These are phyloP conservation scores for Spodoptera frugiperda DNA, from an alignment of 1,140 invertebrate genomes.

Conservation along the genomic window DNA sequence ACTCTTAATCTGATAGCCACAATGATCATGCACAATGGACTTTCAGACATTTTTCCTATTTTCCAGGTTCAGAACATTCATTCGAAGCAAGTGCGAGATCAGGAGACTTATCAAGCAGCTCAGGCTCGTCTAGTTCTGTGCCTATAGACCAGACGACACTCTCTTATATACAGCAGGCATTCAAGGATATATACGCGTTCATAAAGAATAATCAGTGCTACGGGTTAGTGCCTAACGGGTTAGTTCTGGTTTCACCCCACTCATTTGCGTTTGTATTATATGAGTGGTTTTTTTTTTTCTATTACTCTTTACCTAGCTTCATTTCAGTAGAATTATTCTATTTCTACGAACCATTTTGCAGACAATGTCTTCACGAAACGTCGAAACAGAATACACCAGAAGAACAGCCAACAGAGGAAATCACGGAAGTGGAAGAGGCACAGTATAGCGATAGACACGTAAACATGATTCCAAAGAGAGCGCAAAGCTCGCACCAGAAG, in stretches of 20 bases:
- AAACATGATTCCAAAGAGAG: constrained; percentile 71
- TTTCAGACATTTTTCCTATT: background rate
- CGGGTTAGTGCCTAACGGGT: constrained; percentile 60
- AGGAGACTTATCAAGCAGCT: constrained; percentile 70
- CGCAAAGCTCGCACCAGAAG: constrained; percentile 74
- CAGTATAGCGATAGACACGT: constrained; percentile 46
- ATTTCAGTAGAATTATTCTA: background rate
- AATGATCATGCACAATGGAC: background rate
- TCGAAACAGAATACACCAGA: constrained; percentile 37
- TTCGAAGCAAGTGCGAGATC: constrained; percentile 72
- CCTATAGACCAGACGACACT: constrained; percentile 80
- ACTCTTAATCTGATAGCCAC: no score
- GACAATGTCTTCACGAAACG: constrained; percentile 58
- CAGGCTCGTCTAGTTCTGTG: constrained; percentile 71
- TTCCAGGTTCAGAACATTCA: constrained; percentile 77
- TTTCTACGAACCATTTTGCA: constrained; percentile 25
- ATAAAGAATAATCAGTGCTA: constrained; percentile 82
- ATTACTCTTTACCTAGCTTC: constrained; percentile 3
- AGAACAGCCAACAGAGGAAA: constrained; percentile 46
- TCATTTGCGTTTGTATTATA: background rate
- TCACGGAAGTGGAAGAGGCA: constrained; percentile 48
- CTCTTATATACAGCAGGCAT: constrained; percentile 79
- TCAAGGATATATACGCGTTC: constrained; percentile 79
- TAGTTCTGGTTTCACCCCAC: background rate
- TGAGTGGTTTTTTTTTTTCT: background rate